Evolutionary conservation across 2,888 invertebrate species (phyloP).

Genomic region (Chalcis sispes): DNA sequence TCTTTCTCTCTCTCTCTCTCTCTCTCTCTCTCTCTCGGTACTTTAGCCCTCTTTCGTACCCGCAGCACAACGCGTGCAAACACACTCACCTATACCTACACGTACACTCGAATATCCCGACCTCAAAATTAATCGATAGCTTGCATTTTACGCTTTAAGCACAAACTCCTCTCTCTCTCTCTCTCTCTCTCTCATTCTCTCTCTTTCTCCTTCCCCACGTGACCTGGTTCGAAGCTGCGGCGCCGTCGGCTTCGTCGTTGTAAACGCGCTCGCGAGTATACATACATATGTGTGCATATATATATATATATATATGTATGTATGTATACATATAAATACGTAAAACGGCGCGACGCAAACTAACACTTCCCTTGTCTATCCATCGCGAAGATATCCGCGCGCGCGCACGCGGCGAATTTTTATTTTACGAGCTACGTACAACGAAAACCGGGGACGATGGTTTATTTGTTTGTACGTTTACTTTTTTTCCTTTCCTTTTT

Average conservation of each 20-base stretch:
- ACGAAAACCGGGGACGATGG: no score
- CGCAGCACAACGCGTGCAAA: slow-evolving; percentile 38
- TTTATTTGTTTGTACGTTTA: no score
- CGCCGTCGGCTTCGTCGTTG: slow-evolving; percentile 39
- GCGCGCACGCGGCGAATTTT: no score
- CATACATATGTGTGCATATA: not conserved
- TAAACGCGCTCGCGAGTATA: slow-evolving; percentile 13
- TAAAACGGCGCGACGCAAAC: no score
- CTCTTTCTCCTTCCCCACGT: slow-evolving; percentile 60
- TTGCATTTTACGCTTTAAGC: slow-evolving; percentile 70
- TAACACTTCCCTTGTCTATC: no score
- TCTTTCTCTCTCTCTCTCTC: slow-evolving; percentile 1
- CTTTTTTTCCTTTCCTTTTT: no score
- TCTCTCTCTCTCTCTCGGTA: slow-evolving; percentile 54
- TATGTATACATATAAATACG: no score
- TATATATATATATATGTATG: no score
- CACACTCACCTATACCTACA: no score
- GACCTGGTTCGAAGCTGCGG: slow-evolving; percentile 64
- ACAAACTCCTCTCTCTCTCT: slow-evolving; percentile 59
- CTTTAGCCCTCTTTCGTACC: slow-evolving; percentile 55
- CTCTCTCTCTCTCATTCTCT: slow-evolving; percentile 46
- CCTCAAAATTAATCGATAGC: slow-evolving; percentile 70
- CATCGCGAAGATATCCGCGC: no score
- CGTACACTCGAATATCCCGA: slow-evolving; percentile 61
- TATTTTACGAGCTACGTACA: no score